Evolutionary conservation across 1,140 invertebrate species (phyloP), one percentile per base, ranked within the genome.

Genomic region (Caenorhabditis tropicalis): DNA sequence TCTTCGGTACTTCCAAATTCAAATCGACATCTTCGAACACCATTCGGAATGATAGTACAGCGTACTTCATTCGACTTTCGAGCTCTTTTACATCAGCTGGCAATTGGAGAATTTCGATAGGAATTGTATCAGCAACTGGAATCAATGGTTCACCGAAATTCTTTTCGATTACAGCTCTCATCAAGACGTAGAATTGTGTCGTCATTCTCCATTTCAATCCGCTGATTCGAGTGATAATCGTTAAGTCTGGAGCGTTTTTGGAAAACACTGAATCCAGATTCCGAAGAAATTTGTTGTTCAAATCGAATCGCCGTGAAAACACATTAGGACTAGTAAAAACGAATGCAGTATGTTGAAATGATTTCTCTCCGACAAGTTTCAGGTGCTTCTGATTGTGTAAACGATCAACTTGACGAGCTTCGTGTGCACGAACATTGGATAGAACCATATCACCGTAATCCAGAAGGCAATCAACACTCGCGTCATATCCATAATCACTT

Each of bases 121-220:
- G 86, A 84, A 87, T 87, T 27, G 86, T 88, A 29, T 88, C 39
- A 92, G 92, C 87, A 90, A 87, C 82, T 29, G 95, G 95, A 83
- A 95, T 95, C 16, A 97, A 92, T 85, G 94, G 94, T 91, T 99
- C 97, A 19, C 96, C 96, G 53, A 99, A 94, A 92, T 99, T 99
- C 90, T 96, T 95, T 0, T 94, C 94, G 0, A 99, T 92, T 27
- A 99, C 92, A 29, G 96, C 96, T 70, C 95, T 93, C 24, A 98
- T 94, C 12, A 98, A 91, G 91, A 95, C 94, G 91, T 98, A 98
- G 90, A 98, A 96, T 19, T 94, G 92, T 24, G 95, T 93, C 92
- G 96, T 95, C 27, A 98, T 90, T n/a, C 94, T 39, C 84, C 84
- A 85, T 39, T 94, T 86, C 98, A 94, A 33, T 95, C 96, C 0